phyloP scores from a whole-genome alignment of 2,888 invertebrate genomes.

The Monoplex corrugatus region DNA sequence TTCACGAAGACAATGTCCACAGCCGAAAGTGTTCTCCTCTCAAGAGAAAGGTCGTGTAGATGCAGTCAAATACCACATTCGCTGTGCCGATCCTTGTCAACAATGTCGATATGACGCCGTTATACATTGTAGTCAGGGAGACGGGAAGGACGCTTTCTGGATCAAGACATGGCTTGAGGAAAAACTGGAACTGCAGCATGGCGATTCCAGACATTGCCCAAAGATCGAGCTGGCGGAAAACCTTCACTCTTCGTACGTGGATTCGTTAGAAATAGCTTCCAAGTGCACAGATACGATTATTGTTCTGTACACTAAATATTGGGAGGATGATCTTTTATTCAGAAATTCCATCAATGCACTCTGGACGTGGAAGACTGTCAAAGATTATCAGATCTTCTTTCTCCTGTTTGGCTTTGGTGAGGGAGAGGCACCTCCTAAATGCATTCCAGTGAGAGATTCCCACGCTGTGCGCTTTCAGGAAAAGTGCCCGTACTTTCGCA shows the following conservation, averaged over 20 bases:
- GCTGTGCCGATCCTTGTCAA: too few relatives aligned
- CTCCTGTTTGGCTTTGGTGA: not conserved
- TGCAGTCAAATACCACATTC: too few relatives aligned
- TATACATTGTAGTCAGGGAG: not conserved
- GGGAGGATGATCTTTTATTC: not conserved
- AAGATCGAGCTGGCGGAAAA: not conserved
- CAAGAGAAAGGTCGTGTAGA: too few relatives aligned
- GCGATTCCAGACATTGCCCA: not conserved
- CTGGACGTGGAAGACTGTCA: not conserved
- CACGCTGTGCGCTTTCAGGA: not conserved
- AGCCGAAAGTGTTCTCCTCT: too few relatives aligned
- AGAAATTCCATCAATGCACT: not conserved
- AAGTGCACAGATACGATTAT: not conserved
- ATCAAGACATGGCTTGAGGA: not conserved
- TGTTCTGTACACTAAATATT: not conserved
- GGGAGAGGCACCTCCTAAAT: not conserved
- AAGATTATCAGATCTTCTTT: not conserved
- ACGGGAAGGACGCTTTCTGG: not conserved
- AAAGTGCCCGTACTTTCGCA: not conserved
- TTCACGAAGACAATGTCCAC: too few relatives aligned
- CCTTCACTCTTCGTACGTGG: not conserved
- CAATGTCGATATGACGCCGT: constrained; percentile 2
- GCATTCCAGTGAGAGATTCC: not conserved
- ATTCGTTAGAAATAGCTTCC: not conserved
- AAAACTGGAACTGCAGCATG: not conserved